These are phyloP conservation scores for Orthosia cruda DNA, from an alignment of 2,888 invertebrate genomes.

Conservation along the genomic window DNA sequence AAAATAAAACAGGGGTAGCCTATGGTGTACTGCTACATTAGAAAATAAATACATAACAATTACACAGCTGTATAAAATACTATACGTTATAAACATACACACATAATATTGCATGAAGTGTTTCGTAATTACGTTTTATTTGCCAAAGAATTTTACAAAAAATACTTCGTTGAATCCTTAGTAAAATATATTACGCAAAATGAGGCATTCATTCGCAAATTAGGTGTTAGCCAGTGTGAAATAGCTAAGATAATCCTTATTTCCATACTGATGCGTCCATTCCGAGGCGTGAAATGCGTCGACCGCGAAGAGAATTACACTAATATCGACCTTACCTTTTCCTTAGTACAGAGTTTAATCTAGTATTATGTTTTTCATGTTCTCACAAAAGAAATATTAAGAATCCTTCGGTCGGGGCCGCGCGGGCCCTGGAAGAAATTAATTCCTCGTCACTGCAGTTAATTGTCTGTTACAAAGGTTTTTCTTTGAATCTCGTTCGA, in stretches of 20 bases:
- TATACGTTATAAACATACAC: no score
- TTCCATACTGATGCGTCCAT: constrained; percentile 52
- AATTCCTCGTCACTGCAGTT: constrained; percentile 82
- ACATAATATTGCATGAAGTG: no score
- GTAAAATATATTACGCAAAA: constrained; percentile 24
- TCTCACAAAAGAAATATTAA: constrained; percentile 62
- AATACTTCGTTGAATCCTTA: neutral
- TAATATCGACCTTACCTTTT: constrained; percentile 49
- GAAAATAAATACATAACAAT: no score
- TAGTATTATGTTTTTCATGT: constrained; percentile 52
- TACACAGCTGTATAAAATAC: no score
- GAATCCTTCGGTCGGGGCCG: constrained; percentile 61
- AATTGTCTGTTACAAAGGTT: constrained; percentile 86
- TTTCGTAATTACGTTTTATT: constrained; percentile 10
- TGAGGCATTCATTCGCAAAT: constrained; percentile 38
- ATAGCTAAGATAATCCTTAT: constrained; percentile 53
- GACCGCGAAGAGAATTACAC: constrained; percentile 33
- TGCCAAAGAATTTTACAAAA: neutral
- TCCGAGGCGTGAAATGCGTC: constrained; percentile 27
- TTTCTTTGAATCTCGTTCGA: constrained; percentile 78
- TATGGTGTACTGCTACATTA: no score
- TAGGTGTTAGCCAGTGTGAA: constrained; percentile 31
- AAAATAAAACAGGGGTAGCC: no score
- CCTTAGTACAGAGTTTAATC: constrained; percentile 48
- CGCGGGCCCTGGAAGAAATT: constrained; percentile 74